Evolutionary conservation across 2,113 vertebrate genomes (phyloP).

Genomic region (Boulengeromyrus knoepffleri): DNA sequence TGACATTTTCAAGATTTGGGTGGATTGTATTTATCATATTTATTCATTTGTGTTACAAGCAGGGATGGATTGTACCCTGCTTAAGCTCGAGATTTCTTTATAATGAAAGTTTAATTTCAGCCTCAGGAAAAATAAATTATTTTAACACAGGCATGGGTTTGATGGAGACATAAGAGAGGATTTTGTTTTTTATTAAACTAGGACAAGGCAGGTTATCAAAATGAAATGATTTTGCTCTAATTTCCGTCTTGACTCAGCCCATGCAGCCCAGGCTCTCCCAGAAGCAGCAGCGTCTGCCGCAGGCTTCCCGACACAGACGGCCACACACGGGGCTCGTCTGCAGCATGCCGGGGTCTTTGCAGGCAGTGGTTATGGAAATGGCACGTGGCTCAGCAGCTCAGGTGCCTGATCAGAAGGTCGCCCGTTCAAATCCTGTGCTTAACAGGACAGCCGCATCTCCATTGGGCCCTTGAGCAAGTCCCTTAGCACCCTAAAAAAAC

Average conservation of each 20-base stretch:
- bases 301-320: neutral
- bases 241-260: neutral
- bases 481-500: neutral
- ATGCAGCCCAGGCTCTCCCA: slow-evolving; percentile 47
- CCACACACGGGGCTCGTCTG: neutral
- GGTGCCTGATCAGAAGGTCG: neutral
- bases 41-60: slow-evolving; percentile 42
- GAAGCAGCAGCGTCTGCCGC: slow-evolving; percentile 27
- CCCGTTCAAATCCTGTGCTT: neutral
- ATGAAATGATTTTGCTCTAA: slow-evolving; percentile 16
- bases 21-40: slow-evolving; percentile 26
- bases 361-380: neutral
- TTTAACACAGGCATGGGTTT: slow-evolving; percentile 43
- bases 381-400: neutral
- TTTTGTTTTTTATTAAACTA: slow-evolving; percentile 41
- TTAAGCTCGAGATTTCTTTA: slow-evolving; percentile 38
- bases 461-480: neutral
- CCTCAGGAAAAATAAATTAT: slow-evolving; percentile 50
- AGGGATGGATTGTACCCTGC: slow-evolving; percentile 39
- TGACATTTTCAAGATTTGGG: slow-evolving; percentile 47
- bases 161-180: slow-evolving; percentile 44
- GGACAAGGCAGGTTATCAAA: slow-evolving; percentile 19
- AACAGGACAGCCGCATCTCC: neutral
- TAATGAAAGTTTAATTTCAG: slow-evolving; percentile 51
- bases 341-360: neutral